phyloP scores from a whole-genome alignment of 2,797 vertebrate species.

The Peromyscus melanophrys region DNA sequence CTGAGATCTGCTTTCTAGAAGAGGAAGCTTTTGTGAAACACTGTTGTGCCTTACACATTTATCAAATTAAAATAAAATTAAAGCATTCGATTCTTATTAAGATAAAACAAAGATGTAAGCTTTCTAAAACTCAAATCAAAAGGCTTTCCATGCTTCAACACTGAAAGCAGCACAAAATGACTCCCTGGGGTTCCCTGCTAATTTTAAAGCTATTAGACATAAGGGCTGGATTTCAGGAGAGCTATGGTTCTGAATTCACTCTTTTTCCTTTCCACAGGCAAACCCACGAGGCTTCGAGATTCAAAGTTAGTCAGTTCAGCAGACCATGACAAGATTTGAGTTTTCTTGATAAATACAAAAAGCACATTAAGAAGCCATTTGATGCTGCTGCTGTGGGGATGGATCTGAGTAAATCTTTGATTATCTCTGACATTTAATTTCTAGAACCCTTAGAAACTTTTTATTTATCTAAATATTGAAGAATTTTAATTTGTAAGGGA shows the following conservation, averaged over 20 bases:
- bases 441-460: background rate
- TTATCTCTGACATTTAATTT: constrained; percentile 62
- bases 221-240: constrained; percentile 60
- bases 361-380: constrained; percentile 56
- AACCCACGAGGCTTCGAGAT: constrained; percentile 26
- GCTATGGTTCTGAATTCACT: constrained; percentile 38
- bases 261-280: constrained; percentile 56
- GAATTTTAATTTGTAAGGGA: constrained; percentile 10
- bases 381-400: background rate
- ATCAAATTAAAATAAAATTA: constrained; percentile 64
- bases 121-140: constrained; percentile 68
- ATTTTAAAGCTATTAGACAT: constrained; percentile 78
- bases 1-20: background rate
- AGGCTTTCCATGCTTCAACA: constrained; percentile 34
- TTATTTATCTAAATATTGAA: constrained; percentile 54
- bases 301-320: constrained; percentile 70
- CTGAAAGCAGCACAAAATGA: constrained; percentile 46
- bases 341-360: constrained; percentile 72
- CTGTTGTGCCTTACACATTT: constrained; percentile 1
- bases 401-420: constrained; percentile 34
- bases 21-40: background rate
- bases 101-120: constrained; percentile 52
- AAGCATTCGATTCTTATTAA: constrained; percentile 49
- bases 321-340: constrained; percentile 66
- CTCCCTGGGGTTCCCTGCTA: constrained; percentile 63